Base-by-base conservation (phyloP, 2,888 invertebrate genomes). In the Campoletis raptor region DNA sequence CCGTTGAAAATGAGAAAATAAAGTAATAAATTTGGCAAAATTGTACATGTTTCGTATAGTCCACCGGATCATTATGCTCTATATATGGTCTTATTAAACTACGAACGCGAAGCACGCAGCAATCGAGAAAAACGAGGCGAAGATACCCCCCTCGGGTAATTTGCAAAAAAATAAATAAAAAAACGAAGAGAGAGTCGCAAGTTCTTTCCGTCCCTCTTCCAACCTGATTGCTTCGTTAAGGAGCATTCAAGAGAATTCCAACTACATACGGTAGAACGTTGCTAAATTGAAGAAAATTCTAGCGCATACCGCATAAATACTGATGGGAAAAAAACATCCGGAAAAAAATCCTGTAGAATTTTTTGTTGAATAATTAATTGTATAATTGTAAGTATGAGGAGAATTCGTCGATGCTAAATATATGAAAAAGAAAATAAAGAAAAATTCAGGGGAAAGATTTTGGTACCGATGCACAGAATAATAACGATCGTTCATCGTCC, bases 161-260 rank as follows among this genome's bases (percentile, higher is more conserved):
- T 79, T 42, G 30, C 42, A 48, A n/a, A 85, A 88, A 89, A 83
- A 81, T n/a, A n/a, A n/a, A n/a, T n/a, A 42, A 83, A 78, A 70
- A 40, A 42, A 72, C 40, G 52, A 57, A 45, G 21, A 73, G 30
- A 67, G 54, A 42, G n/a, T n/a, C 12, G 45, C 77, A 57, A 81
- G n/a, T 40, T 73, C 21, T 40, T 36, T 37, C 72, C 66, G 15
- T 72, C 12, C 2, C 52, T 45, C 76, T 76, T 66, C 54, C 67
- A 30, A 30, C 40, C 67, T 88, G 90, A 89, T 90, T 83, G 88
- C 87, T 90, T 91, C 91, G 90, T 90, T 90, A 90, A 87, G 85
- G 86, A 83, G 90, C 87, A 89, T 90, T 90, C 88, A 89, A 64
- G 76, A 48, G 45, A 18, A 64, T 69, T 0, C 24, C 24, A 15